Conservation (phyloP, 1,140 invertebrate genomes). For the Argopecten irradians region DNA sequence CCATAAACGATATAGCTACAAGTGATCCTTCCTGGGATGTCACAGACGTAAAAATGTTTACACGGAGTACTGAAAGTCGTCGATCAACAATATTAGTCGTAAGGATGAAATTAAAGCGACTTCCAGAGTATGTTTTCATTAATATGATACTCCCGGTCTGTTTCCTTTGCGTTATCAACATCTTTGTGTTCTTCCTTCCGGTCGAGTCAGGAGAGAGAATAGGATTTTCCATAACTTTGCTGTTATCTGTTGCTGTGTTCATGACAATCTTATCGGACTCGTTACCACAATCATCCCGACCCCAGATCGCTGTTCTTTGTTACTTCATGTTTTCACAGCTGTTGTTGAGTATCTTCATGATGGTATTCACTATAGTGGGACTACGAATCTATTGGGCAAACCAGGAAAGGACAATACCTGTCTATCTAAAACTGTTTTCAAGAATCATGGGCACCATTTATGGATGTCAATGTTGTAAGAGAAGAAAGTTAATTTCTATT, state of each 20-base stretch:
- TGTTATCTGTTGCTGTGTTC: slow-evolving; percentile 41
- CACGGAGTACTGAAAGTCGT: background rate
- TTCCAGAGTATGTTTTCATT: slow-evolving; percentile 27
- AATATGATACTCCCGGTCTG: slow-evolving; percentile 40
- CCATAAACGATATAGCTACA: background rate
- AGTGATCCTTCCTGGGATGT: slow-evolving; percentile 38
- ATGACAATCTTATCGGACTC: slow-evolving; percentile 37
- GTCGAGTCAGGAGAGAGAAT: slow-evolving; percentile 44
- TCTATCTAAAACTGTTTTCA: background rate
- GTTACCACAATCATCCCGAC: slow-evolving; percentile 27
- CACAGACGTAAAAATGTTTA: background rate
- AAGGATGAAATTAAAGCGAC: slow-evolving; percentile 27
- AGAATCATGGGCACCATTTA: background rate
- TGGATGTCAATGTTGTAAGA: background rate
- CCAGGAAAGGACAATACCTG: background rate
- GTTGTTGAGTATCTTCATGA: slow-evolving; percentile 24
- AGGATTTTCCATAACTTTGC: slow-evolving; percentile 44
- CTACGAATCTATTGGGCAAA: slow-evolving; percentile 32
- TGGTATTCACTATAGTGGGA: slow-evolving; percentile 26
- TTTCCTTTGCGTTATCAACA: slow-evolving; percentile 36
- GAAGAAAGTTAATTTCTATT: background rate
- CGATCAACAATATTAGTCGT: background rate
- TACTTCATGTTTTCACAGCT: slow-evolving; percentile 36
- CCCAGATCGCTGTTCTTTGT: slow-evolving; percentile 20
- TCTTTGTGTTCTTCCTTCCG: slow-evolving; percentile 45